Conservation (phyloP, 2,797 vertebrate genomes). For the Phalanger gymnotis region DNA sequence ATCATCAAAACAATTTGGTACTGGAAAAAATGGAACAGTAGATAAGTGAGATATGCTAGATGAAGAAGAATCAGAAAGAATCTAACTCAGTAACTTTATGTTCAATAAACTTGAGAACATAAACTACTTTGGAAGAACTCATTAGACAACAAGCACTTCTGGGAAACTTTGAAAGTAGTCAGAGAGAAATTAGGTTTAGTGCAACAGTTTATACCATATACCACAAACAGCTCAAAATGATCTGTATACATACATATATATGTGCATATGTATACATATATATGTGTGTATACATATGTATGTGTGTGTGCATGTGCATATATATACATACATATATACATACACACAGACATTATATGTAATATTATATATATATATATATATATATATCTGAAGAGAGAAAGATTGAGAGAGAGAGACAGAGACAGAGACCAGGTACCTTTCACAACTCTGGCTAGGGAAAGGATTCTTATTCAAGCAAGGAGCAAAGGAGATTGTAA, state of each 20-base stretch:
- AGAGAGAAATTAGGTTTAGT: not conserved
- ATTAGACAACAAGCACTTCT: not conserved
- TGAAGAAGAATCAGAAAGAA: not conserved
- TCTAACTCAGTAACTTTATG: not conserved
- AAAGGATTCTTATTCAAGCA: not conserved
- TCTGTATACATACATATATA: too few relatives aligned
- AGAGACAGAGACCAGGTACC: not conserved
- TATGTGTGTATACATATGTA: too few relatives aligned
- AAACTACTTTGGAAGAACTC: not conserved
- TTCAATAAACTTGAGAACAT: not conserved
- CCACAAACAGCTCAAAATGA: not conserved
- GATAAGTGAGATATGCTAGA: not conserved
- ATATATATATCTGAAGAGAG: too few relatives aligned
- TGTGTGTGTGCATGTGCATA: too few relatives aligned
- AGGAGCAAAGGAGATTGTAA: not conserved
- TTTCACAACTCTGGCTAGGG: not conserved
- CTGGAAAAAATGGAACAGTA: not conserved
- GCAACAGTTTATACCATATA: not conserved
- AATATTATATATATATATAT: too few relatives aligned
- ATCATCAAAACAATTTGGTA: not conserved
- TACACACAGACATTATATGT: too few relatives aligned
- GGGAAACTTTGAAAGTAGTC: not conserved
- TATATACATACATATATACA: too few relatives aligned
- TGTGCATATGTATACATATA: too few relatives aligned
- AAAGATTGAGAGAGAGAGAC: too few relatives aligned